Evolutionary conservation across 2,888 invertebrate genomes (phyloP), one percentile per base, ranked within the genome.

Genomic region (Acrobasis repandana): DNA sequence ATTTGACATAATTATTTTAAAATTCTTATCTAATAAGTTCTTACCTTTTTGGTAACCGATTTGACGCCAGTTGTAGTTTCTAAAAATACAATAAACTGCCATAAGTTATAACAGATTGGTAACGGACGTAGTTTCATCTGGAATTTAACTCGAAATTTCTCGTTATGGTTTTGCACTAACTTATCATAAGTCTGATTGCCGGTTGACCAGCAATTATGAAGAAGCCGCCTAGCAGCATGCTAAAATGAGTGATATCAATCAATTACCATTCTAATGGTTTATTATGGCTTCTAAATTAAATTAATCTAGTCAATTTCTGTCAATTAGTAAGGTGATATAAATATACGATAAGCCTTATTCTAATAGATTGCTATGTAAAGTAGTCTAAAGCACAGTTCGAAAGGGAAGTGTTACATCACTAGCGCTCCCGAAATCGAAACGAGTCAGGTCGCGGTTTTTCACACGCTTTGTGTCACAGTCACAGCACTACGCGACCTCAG

Each of bases 391-490:
- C n/a, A n/a, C 4, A 20, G 4, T 54, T 54, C 47, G 48, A 34
- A 60, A 63, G 54, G 65, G 63, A 63, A 65, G 65, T 65, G 52
- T 47, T 65, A 50, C 56, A 61, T 65, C 63, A 60, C 58, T 51
- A 34, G 58, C 70, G 71, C 74, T 77, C 76, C 74, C 76, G 73
- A 79, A 74, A 74, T 70, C 70, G 15, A 51, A 52, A 52, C 74
- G 69, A 74, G 71, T 71, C 63, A 68, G 66, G 63, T 73, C 70
- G 70, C 65, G 96, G 95, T 86, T 97, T 77, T 97, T 97, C 76
- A 97, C 98, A 84, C 97, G 97, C 90, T 96, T 96, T 90, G 96
- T 97, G 93, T 96, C 20, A 4, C 4, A n/a, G 28, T 28, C 96
- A 86, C 90, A 83, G 78, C 82, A 82, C 76, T 79, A 82, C 75